These are phyloP conservation scores for Lottia gigantea DNA, from an alignment of 2,888 invertebrate genomes.

Conservation along the genomic window DNA sequence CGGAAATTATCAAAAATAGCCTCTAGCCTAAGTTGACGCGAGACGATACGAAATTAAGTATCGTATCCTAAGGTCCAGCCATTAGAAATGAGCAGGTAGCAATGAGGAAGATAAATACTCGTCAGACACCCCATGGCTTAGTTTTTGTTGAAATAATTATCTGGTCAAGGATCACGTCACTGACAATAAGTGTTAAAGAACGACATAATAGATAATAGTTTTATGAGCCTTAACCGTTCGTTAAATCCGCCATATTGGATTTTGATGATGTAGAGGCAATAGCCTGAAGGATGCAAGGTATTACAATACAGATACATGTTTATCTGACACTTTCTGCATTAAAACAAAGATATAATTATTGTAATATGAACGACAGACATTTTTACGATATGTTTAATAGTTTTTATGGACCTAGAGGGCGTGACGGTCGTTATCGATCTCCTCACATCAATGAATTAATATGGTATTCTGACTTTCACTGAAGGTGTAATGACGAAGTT, in stretches of 20 bases:
- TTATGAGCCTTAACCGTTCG: neutral
- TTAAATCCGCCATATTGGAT: slow-evolving; percentile 1
- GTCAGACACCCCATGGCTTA: slow-evolving; percentile 1
- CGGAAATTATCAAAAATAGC: slow-evolving; percentile 8
- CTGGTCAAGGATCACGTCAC: neutral
- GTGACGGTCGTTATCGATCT: neutral
- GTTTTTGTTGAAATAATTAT: neutral
- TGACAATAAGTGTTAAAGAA: slow-evolving; percentile 10
- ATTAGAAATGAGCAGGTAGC: neutral
- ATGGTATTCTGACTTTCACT: neutral
- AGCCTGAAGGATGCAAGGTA: neutral
- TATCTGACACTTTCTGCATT: slow-evolving; percentile 2
- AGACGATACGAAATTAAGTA: slow-evolving; percentile 7
- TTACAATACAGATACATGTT: neutral
- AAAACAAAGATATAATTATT: slow-evolving; percentile 11
- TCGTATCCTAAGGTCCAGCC: neutral
- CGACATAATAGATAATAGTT: slow-evolving; percentile 4
- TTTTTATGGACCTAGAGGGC: neutral
- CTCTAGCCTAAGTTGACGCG: neutral
- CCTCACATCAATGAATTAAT: neutral
- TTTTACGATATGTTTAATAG: slow-evolving; percentile 8
- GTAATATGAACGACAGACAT: slow-evolving; percentile 8
- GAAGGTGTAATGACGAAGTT: neutral
- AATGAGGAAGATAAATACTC: neutral
- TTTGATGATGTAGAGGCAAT: neutral